Evolutionary conservation across 2,797 vertebrate species (phyloP).

Genomic region (Sparidentex hasta): DNA sequence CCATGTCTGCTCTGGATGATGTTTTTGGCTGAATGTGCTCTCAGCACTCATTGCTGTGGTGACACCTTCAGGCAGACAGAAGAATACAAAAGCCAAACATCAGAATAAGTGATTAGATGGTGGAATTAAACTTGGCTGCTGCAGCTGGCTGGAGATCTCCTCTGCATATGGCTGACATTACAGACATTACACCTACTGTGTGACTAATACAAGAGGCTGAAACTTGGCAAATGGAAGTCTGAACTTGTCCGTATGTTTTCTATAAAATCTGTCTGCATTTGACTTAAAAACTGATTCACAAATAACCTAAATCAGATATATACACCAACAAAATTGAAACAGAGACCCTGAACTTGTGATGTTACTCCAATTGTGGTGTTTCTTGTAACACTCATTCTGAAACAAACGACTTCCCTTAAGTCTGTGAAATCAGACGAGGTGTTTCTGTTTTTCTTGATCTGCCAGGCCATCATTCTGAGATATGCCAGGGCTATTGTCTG

Average conservation of each 20-base stretch:
- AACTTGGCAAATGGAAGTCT: background rate
- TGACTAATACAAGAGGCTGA: background rate
- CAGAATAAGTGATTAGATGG: conserved; percentile 7
- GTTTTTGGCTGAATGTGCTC: background rate
- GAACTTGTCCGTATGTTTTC: background rate
- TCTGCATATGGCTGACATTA: background rate
- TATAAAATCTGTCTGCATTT: background rate
- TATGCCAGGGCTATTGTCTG: conserved; percentile 32
- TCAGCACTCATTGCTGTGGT: background rate
- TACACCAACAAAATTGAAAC: background rate
- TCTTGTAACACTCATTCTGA: background rate
- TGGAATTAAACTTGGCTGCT: background rate
- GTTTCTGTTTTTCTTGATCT: conserved; percentile 34
- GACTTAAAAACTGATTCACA: background rate
- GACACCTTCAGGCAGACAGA: background rate
- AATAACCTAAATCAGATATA: background rate
- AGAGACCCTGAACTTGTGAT: background rate
- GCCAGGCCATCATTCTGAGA: conserved; percentile 33
- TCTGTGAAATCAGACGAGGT: conserved; percentile 23
- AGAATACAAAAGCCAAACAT: background rate
- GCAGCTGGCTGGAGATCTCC: background rate
- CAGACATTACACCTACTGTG: background rate
- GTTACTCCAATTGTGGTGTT: background rate
- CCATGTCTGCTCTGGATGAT: background rate
- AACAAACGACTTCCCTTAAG: background rate